Conservation (phyloP, 2,888 invertebrate genomes). For the Cataglyphis albicans region DNA sequence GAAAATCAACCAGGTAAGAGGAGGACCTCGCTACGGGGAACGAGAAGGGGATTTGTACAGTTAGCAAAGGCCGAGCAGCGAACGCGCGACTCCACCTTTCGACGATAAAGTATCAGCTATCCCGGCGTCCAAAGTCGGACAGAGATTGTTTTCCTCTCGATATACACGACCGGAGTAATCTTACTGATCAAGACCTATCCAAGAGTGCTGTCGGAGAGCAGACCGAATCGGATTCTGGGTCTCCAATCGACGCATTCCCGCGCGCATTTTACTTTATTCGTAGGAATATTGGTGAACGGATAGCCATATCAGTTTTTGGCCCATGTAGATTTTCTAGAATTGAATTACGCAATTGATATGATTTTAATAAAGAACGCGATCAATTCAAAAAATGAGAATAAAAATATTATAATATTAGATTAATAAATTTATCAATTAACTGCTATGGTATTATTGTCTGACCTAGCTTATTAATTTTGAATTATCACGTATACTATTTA, state of each 20-base stretch:
- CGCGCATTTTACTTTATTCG: neutral
- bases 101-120: conserved; percentile 63
- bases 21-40: conserved; percentile 61
- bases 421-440: neutral
- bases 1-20: conserved; percentile 48
- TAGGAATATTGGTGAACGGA: neutral
- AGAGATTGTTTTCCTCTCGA: conserved; percentile 58
- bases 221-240: conserved; percentile 20
- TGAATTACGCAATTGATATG: neutral
- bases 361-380: neutral
- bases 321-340: neutral
- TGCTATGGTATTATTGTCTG: neutral
- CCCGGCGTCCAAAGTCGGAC: conserved; percentile 59
- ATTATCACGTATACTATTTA: neutral
- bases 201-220: conserved; percentile 12
- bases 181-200: conserved; percentile 35
- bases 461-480: conserved; percentile 1
- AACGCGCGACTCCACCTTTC: conserved; percentile 71
- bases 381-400: neutral
- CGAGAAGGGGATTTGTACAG: conserved; percentile 77
- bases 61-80: conserved; percentile 76
- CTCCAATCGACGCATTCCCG: neutral
- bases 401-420: neutral
- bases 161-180: conserved; percentile 23
- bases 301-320: neutral